Conservation (phyloP, 2,113 vertebrate genomes). For the Kryptolebias marmoratus region DNA sequence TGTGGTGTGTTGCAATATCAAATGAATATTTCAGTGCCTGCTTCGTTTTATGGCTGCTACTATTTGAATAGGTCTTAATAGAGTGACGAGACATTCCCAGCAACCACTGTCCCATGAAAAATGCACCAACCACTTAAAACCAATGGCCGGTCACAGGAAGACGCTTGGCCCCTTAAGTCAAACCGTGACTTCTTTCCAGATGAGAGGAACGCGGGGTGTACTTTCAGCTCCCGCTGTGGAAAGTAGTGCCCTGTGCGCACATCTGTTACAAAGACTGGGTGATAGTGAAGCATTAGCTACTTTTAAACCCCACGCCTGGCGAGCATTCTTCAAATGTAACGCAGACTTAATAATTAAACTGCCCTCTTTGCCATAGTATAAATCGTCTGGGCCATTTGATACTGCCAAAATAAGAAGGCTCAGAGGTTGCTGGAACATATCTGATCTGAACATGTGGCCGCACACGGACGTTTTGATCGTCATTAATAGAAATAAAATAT, state of each 20-base stretch:
- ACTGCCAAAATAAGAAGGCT: slow-evolving; percentile 46
- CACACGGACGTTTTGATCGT: slow-evolving; percentile 32
- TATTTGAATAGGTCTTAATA: slow-evolving; percentile 79
- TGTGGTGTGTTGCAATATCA: slow-evolving; percentile 68
- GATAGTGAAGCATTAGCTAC: slow-evolving; percentile 82
- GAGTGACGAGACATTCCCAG: slow-evolving; percentile 77
- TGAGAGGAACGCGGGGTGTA: slow-evolving; percentile 63
- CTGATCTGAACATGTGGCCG: slow-evolving; percentile 53
- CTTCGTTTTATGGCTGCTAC: slow-evolving; percentile 68
- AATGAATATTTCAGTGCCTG: slow-evolving; percentile 81
- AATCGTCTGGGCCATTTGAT: slow-evolving; percentile 63
- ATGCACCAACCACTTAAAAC: slow-evolving; percentile 84
- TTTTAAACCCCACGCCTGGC: slow-evolving; percentile 77
- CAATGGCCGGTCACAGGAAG: slow-evolving; percentile 75
- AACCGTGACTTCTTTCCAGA: slow-evolving; percentile 63
- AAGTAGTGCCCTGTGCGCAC: slow-evolving; percentile 64
- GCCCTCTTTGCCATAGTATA: slow-evolving; percentile 65
- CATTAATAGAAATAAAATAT: slow-evolving; percentile 27
- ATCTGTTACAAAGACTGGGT: slow-evolving; percentile 73
- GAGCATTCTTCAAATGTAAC: slow-evolving; percentile 83
- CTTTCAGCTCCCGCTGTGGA: slow-evolving; percentile 62
- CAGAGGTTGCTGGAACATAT: slow-evolving; percentile 40
- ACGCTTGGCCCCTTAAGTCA: slow-evolving; percentile 72
- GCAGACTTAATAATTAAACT: slow-evolving; percentile 80
- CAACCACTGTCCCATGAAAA: slow-evolving; percentile 79